Conservation (phyloP, 2,888 invertebrate species). For the Cheilosia soror region DNA sequence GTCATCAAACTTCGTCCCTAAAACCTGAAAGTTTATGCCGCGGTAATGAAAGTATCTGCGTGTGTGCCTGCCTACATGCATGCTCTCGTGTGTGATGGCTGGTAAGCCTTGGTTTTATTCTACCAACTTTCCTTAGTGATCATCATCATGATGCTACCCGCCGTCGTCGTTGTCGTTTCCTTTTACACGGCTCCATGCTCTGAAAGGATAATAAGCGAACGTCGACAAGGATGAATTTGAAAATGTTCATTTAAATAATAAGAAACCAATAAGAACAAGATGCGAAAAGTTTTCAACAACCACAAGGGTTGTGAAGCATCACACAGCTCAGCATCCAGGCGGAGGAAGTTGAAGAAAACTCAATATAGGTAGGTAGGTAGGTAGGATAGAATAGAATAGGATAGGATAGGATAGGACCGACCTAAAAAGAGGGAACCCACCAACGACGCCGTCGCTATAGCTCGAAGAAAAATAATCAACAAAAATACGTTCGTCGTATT, state of each 20-base stretch:
- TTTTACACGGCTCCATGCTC: constrained; percentile 21
- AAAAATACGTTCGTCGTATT: constrained; percentile 21
- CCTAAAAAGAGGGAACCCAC: constrained; percentile 22
- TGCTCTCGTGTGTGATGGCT: neutral
- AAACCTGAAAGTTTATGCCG: neutral
- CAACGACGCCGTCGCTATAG: constrained; percentile 4
- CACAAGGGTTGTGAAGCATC: constrained; percentile 34
- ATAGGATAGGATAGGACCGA: neutral
- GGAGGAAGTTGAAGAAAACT: neutral
- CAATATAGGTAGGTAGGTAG: constrained; percentile 1
- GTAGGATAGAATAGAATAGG: neutral
- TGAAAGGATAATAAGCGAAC: constrained; percentile 23
- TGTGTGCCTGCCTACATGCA: no score
- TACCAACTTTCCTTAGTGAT: neutral
- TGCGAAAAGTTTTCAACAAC: constrained; percentile 58
- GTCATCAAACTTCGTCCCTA: neutral
- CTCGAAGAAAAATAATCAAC: constrained; percentile 31
- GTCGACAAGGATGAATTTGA: constrained; percentile 11
- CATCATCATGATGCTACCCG: constrained; percentile 11
- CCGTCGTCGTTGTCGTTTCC: neutral
- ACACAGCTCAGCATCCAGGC: neutral
- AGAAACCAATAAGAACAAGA: constrained; percentile 53
- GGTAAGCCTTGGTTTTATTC: neutral
- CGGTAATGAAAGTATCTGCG: neutral
- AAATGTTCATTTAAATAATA: constrained; percentile 60